Evolutionary conservation across 1,140 invertebrate species (phyloP), one percentile per base, ranked within the genome.

Genomic region (Globodera ellingtonae): DNA sequence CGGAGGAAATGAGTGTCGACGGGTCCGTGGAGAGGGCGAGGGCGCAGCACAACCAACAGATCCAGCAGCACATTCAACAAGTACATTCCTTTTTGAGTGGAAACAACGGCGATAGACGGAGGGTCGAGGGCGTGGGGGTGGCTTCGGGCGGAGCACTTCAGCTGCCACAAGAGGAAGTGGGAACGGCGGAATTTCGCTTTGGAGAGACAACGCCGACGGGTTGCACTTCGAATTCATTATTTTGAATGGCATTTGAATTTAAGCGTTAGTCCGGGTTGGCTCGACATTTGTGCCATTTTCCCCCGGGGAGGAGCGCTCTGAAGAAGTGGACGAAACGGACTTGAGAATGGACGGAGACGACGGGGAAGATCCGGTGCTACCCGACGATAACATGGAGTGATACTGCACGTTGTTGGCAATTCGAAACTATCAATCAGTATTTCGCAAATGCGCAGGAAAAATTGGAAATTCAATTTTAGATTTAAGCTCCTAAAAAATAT

Each of bases 21-120:
- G 67, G 67, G 9, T 70, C 67, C 35, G 46, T 70, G 5, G 67
- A 70, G 67, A 70, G n/a, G 35, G 35, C 67, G 24, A n/a, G 67
- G 4, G 67, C 24, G 24, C 67, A 70, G 67, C 67, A 70, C 46
- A 10, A 24, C 35, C 67, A 70, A 47, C 67, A 70, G 67, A 24
- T 70, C 10, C 67, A 70, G 67, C 67, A 70, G n/a, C 67, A 70
- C 35, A 70, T 70, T 47, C 67, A 70, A 6, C 67, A 21, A 70
- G 67, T 70, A 2, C 67, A 70, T n/a, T 70, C 67, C 67, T 35
- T 70, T 47, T 47, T 70, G 35, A 70, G 35, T 3, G 59, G 13
- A 3, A 65, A 21, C 46, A 67, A 8, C 66, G 46, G 67, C 18
- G 67, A 47, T 21, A 70, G 35, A 70, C 21, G 46, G n/a, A 70